Evolutionary conservation across 2,113 vertebrate species (phyloP).

Genomic region (Anhinga rufa): DNA sequence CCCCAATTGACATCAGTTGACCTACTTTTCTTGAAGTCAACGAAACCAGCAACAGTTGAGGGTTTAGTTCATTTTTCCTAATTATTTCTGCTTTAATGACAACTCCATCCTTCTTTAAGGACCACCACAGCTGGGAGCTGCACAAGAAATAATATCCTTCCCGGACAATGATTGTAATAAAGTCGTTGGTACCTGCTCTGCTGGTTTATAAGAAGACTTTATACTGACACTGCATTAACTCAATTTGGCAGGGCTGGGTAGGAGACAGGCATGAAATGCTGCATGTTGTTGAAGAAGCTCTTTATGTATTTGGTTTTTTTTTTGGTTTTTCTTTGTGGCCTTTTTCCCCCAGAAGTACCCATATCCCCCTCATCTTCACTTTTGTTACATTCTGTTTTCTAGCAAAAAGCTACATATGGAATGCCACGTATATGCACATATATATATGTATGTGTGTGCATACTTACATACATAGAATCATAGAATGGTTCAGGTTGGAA

Average conservation of each 20-base stretch:
- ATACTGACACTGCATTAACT: background rate
- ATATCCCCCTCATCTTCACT: background rate
- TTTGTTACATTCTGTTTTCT: background rate
- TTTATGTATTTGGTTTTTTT: background rate
- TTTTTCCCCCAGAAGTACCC: background rate
- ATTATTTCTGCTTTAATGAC: conserved; percentile 32
- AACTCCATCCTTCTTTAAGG: background rate
- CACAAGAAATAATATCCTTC: background rate
- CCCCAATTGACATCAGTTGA: conserved; percentile 28
- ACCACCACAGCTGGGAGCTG: background rate
- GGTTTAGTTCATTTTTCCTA: background rate
- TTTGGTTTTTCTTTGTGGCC: fast-evolving
- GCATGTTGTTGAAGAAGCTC: background rate
- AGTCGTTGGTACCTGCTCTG: background rate
- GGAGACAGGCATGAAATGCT: background rate
- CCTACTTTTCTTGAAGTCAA: conserved; percentile 25
- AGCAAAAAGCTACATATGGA: background rate
- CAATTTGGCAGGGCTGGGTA: fast-evolving
- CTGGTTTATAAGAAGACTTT: background rate
- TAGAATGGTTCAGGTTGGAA: too few relatives aligned
- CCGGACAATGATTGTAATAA: background rate
- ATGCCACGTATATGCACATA: background rate
- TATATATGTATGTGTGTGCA: background rate
- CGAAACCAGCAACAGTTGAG: background rate
- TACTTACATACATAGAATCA: background rate